Evolutionary conservation across 2,888 invertebrate species (phyloP), one percentile per base, ranked within the genome.

Genomic region (Ommatoiulus sabulosus): DNA sequence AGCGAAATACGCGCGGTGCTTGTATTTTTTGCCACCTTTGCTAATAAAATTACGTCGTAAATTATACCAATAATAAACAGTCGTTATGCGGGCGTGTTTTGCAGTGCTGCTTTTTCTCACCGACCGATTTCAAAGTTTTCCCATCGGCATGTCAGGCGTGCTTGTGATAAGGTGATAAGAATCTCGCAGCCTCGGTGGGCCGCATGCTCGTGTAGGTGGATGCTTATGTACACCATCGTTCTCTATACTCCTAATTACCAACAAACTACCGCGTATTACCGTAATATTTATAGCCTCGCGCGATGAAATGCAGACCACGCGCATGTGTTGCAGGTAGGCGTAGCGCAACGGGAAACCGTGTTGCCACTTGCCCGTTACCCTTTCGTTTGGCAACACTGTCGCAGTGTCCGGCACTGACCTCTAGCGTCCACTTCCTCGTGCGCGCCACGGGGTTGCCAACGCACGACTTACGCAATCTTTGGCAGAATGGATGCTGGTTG

Each of bases 71-170:
- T 80, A 43, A 80, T 80, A 80, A 80, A 80, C 80, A 35, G 35
- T 80, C 80, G 80, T 80, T 80, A 80, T 43, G 35, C 24, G 15
- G 80, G 80, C 80, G 80, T 80, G 80, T 80, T 80, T 80, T 80
- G 35, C 12, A 80, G 24, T 80, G 35, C 35, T n/a, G 63, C 63
- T 63, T 35, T 35, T 35, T n/a, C 63, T 20, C 63, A n/a, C 20
- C 63, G n/a, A 63, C 6, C n/a, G 8, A 63, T n/a, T 52, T 52
- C 12, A 20, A n/a, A n/a, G 20, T 20, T 63, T 63, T 63, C 63
- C 6, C 20, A 63, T 20, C 63, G 7, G 35, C 35, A 80, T 80
- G 8, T 15, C 3, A 63, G n/a, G 20, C 24, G 35, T 10, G 80
- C 80, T 80, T 24, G 35, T 80, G 80, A 80, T 80, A 24, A 80